These are phyloP conservation scores for Thaleichthys pacificus DNA, from an alignment of 2,797 vertebrate species.

Conservation along the genomic window DNA sequence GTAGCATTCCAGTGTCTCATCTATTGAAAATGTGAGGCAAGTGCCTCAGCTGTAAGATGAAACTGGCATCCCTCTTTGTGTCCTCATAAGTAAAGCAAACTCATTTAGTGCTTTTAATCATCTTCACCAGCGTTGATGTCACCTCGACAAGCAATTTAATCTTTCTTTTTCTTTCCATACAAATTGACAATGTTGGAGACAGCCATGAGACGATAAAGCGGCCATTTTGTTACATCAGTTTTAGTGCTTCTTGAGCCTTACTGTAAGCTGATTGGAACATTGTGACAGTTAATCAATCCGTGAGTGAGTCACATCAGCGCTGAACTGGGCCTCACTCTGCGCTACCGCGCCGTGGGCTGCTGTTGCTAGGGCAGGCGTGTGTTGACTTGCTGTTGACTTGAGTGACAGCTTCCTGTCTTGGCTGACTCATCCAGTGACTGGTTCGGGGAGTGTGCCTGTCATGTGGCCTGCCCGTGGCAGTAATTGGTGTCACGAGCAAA, in stretches of 20 bases:
- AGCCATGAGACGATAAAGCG: too few relatives aligned
- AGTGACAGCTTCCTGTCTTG: neutral
- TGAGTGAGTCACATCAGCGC: constrained; percentile 1
- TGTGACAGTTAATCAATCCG: neutral
- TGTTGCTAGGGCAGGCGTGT: constrained; percentile 2
- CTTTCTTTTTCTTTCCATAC: too few relatives aligned
- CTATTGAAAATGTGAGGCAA: too few relatives aligned
- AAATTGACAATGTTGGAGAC: too few relatives aligned
- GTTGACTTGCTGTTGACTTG: neutral
- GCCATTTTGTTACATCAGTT: too few relatives aligned
- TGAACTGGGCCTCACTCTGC: neutral
- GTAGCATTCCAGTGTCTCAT: too few relatives aligned
- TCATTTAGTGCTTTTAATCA: too few relatives aligned
- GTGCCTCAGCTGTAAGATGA: too few relatives aligned
- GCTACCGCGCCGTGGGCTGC: neutral
- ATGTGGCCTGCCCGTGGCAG: neutral
- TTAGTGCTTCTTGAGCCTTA: neutral
- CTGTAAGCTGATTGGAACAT: neutral
- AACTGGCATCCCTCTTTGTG: too few relatives aligned
- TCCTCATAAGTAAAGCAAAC: too few relatives aligned
- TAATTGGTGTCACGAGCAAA: constrained; percentile 4
- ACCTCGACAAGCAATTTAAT: too few relatives aligned
- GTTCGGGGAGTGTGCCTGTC: neutral
- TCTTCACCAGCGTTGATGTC: too few relatives aligned
- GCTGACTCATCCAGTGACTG: constrained; percentile 1